These are phyloP conservation scores for Zosterops borbonicus DNA, from an alignment of 2,113 vertebrate genomes.

Conservation along the genomic window DNA sequence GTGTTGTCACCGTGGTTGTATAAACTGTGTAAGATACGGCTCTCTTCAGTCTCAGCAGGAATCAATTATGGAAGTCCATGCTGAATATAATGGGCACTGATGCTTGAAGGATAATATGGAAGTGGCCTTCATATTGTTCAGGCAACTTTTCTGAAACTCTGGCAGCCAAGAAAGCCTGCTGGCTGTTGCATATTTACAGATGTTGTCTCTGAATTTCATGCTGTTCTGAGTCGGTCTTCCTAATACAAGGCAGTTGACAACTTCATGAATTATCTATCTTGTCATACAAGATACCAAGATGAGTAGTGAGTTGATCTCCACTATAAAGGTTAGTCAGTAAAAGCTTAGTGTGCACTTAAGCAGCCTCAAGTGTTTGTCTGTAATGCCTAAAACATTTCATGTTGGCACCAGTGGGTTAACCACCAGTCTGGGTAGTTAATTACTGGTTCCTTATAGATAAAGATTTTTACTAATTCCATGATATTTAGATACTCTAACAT, in stretches of 20 bases:
- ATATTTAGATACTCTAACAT: background rate
- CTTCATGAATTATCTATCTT: background rate
- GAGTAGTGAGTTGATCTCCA: background rate
- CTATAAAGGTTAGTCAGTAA: background rate
- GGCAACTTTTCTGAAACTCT: background rate
- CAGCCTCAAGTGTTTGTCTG: background rate
- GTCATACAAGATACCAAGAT: background rate
- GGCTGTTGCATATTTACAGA: background rate
- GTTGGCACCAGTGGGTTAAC: background rate
- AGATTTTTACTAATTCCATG: background rate
- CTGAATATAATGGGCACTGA: background rate
- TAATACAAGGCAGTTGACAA: background rate
- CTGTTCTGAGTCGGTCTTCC: background rate
- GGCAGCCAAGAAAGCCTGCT: background rate
- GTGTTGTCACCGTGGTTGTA: accelerated
- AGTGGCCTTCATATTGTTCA: background rate
- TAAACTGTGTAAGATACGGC: background rate
- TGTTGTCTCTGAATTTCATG: background rate
- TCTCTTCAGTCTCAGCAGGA: background rate
- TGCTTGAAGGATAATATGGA: background rate
- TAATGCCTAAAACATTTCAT: background rate
- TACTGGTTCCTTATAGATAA: background rate
- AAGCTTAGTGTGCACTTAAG: background rate
- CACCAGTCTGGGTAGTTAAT: background rate
- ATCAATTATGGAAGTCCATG: background rate